A percentile compares a stretch with the other conserved stretches of the same genome.
Conservation (phyloP, 2,797 vertebrate species). For the Florisuga fusca region DNA sequence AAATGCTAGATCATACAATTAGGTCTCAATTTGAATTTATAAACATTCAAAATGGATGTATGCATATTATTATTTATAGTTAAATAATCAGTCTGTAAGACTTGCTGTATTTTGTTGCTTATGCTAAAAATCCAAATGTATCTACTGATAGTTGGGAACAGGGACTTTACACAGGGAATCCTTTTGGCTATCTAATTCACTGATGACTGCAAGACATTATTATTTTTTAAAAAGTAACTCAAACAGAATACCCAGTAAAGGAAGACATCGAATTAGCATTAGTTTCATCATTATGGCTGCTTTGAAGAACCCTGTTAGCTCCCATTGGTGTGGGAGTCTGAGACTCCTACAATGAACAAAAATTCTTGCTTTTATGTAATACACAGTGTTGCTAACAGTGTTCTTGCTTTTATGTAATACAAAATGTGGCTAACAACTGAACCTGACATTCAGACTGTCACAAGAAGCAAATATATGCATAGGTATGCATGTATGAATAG, state of each 20-base stretch:
- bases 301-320: slow-evolving; percentile 21
- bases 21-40: background rate
- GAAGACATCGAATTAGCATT: background rate
- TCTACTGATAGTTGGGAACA: background rate
- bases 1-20: background rate
- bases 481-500: background rate
- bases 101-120: background rate
- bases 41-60: background rate
- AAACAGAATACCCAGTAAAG: background rate
- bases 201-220: background rate
- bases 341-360: slow-evolving; percentile 62
- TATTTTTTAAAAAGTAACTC: background rate
- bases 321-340: slow-evolving; percentile 33
- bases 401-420: slow-evolving; percentile 47
- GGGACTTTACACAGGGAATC: background rate
- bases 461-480: background rate
- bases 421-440: background rate
- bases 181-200: background rate
- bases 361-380: slow-evolving; percentile 64
- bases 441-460: background rate
- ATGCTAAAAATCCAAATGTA: background rate
- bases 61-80: background rate
- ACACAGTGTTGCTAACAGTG: background rate
- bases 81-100: background rate
- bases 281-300: background rate